Conservation (phyloP, 2,888 invertebrate species). For the Portevinia maculata region DNA sequence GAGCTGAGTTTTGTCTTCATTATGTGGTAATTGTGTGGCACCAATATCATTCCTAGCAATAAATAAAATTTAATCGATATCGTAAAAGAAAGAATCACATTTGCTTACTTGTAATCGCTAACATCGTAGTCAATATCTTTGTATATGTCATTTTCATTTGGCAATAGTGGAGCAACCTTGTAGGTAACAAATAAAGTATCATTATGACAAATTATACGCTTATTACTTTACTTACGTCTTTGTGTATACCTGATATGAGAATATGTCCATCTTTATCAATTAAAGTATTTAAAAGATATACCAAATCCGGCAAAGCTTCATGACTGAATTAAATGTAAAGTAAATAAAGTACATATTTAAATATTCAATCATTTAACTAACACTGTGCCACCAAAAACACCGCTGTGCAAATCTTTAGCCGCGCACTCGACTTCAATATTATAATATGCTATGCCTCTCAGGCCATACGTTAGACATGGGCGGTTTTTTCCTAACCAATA, state of each 20-base stretch:
- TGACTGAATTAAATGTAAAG: constrained; percentile 78
- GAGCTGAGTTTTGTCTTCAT: constrained; percentile 91
- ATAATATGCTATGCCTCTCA: constrained; percentile 97
- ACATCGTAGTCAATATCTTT: constrained; percentile 93
- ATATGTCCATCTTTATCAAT: constrained; percentile 95
- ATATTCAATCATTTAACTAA: constrained; percentile 82
- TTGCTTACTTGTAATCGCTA: constrained; percentile 87
- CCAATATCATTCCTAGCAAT: constrained; percentile 86
- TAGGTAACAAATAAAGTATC: constrained; percentile 86
- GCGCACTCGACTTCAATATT: constrained; percentile 94
- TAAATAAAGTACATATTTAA: constrained; percentile 67
- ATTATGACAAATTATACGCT: neutral
- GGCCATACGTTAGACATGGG: constrained; percentile 98
- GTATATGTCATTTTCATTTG: constrained; percentile 89
- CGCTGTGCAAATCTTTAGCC: constrained; percentile 96
- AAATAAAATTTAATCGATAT: constrained; percentile 46
- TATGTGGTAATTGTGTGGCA: constrained; percentile 87
- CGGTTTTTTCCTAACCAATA: constrained; percentile 99
- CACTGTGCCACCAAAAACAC: constrained; percentile 97
- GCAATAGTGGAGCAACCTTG: constrained; percentile 85
- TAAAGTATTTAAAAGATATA: constrained; percentile 92
- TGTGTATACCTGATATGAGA: constrained; percentile 90
- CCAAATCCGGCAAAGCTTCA: constrained; percentile 95
- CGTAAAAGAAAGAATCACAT: constrained; percentile 7
- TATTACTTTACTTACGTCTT: constrained; percentile 86